Evolutionary conservation across 2,888 invertebrate species (phyloP).

Genomic region (Phanerotoma sp.): DNA sequence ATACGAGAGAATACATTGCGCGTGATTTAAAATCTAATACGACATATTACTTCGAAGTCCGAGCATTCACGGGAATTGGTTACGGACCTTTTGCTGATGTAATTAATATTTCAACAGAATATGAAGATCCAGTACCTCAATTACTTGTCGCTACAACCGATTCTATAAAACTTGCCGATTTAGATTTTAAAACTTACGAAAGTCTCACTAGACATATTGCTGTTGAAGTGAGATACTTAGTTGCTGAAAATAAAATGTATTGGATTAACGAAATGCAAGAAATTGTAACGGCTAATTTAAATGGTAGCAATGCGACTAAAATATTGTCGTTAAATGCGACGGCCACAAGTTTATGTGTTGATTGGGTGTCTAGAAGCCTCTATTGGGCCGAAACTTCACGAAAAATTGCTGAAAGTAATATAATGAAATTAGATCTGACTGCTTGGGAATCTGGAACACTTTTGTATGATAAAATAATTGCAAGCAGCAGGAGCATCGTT

Average conservation of each 20-base stretch:
- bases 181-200: conserved; percentile 69
- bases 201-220: conserved; percentile 69
- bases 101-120: conserved; percentile 68
- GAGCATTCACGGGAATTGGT: conserved; percentile 78
- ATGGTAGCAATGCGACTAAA: conserved; percentile 61
- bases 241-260: conserved; percentile 72
- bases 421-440: conserved; percentile 69
- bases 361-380: conserved; percentile 84
- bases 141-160: conserved; percentile 74
- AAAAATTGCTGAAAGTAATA: conserved; percentile 58
- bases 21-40: conserved; percentile 63
- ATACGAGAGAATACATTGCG: conserved; percentile 64
- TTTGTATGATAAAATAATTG: conserved; percentile 60
- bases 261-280: conserved; percentile 82
- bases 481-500: conserved; percentile 63
- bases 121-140: conserved; percentile 77
- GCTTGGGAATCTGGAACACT: conserved; percentile 59
- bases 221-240: conserved; percentile 68
- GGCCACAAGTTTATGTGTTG: conserved; percentile 71
- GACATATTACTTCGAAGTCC: conserved; percentile 72
- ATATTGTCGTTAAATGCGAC: conserved; percentile 63
- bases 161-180: conserved; percentile 72
- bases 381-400: conserved; percentile 75
- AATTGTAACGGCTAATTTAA: conserved; percentile 65
- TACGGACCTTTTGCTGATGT: conserved; percentile 70